A percentile compares a stretch with the other conserved stretches of the same genome.
Evolutionary conservation across 2,888 invertebrate genomes (phyloP).

Genomic region (Synergus itoensis): DNA sequence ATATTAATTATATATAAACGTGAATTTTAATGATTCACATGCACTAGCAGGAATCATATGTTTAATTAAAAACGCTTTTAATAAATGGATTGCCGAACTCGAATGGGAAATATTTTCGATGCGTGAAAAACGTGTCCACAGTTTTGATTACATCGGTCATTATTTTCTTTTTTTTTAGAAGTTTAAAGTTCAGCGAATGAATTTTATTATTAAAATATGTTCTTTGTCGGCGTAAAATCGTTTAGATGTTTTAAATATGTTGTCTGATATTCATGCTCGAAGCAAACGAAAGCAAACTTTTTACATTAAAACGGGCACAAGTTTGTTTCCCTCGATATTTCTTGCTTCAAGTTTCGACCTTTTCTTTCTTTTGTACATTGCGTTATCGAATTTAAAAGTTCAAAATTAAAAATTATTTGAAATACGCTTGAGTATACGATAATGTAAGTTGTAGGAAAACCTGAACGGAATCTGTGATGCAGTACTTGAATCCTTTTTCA

Average conservation of each 20-base stretch:
- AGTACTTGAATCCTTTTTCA: not conserved
- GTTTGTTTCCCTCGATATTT: slow-evolving; percentile 32
- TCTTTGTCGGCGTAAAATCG: not conserved
- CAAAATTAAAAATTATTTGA: slow-evolving; percentile 39
- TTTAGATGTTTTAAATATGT: slow-evolving; percentile 28
- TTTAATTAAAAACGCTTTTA: not conserved
- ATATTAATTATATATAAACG: no score
- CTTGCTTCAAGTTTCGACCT: slow-evolving; percentile 24
- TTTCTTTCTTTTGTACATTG: slow-evolving; percentile 3
- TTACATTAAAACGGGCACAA: slow-evolving; percentile 35
- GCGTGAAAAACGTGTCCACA: not conserved
- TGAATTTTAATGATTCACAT: not conserved
- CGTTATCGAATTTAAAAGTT: slow-evolving; percentile 38
- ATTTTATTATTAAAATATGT: not conserved
- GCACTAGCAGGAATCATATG: not conserved
- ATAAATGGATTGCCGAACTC: not conserved
- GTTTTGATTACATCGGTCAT: not conserved
- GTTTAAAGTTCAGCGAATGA: not conserved
- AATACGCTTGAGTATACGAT: not conserved
- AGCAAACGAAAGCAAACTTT: slow-evolving; percentile 40
- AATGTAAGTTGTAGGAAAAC: not conserved
- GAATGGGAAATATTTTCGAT: not conserved
- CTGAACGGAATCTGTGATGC: not conserved
- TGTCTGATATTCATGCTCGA: slow-evolving; percentile 21
- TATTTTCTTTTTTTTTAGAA: not conserved